phyloP scores from a whole-genome alignment of 2,797 vertebrate species.

The Falco naumanni region DNA sequence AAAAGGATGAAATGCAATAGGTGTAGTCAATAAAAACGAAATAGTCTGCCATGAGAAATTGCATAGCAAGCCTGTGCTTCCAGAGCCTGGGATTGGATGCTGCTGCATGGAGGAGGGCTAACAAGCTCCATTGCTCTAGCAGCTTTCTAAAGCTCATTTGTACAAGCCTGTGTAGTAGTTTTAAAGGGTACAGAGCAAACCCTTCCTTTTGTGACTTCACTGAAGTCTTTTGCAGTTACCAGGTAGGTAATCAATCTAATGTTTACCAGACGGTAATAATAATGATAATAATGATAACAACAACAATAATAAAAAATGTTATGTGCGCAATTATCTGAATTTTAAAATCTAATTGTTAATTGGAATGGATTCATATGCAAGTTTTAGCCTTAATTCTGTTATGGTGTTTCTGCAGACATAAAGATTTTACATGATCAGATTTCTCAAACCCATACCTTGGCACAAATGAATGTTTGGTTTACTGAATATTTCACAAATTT shows the following conservation, averaged over 20 bases:
- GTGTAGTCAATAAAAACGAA: constrained; percentile 12
- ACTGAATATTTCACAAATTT: not conserved
- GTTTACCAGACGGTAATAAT: too few relatives aligned
- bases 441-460: not conserved
- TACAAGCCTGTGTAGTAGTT: not conserved
- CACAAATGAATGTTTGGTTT: not conserved
- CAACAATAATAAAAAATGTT: not conserved
- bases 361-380: not conserved
- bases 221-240: not conserved
- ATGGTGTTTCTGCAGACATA: not conserved
- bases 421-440: not conserved
- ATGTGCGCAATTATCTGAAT: not conserved
- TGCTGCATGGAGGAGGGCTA: not conserved
- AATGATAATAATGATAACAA: too few relatives aligned
- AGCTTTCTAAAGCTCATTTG: not conserved
- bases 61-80: not conserved
- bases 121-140: not conserved
- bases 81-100: not conserved
- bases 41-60: constrained; percentile 10
- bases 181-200: not conserved
- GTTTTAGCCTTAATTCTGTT: not conserved
- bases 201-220: not conserved
- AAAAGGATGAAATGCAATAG: constrained; percentile 6
- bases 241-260: not conserved
- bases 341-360: not conserved